Conservation (phyloP, 2,888 invertebrate species). For the Cotesia congregata region DNA sequence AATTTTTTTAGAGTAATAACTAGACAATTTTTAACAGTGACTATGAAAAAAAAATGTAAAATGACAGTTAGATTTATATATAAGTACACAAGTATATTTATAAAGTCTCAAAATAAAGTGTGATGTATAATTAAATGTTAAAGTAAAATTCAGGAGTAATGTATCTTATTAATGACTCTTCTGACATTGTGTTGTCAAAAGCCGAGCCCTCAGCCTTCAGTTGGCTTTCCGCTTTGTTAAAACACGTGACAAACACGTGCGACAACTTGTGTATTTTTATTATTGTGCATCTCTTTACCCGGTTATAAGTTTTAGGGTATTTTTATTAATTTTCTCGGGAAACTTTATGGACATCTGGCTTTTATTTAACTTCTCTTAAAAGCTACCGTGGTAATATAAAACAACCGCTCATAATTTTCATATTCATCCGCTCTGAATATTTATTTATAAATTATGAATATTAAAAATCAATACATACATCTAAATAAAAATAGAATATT, state of each 20-base stretch:
- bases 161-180: background rate
- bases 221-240: background rate
- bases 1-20: too few relatives aligned
- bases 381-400: background rate
- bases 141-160: background rate
- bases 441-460: background rate
- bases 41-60: too few relatives aligned
- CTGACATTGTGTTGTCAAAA: background rate
- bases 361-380: background rate
- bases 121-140: background rate
- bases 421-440: background rate
- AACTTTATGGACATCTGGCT: background rate
- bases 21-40: too few relatives aligned
- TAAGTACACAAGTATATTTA: background rate
- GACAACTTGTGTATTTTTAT: background rate
- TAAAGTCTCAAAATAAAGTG: background rate
- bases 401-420: too few relatives aligned
- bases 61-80: too few relatives aligned
- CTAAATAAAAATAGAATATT: background rate
- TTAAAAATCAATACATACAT: background rate
- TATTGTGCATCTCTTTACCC: background rate
- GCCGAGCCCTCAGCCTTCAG: constrained; percentile 1
- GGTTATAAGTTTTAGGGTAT: background rate
- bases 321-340: background rate
- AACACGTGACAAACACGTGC: constrained; percentile 1